Base-by-base conservation (phyloP, 2,113 vertebrate species). In the Perognathus longimembris region DNA sequence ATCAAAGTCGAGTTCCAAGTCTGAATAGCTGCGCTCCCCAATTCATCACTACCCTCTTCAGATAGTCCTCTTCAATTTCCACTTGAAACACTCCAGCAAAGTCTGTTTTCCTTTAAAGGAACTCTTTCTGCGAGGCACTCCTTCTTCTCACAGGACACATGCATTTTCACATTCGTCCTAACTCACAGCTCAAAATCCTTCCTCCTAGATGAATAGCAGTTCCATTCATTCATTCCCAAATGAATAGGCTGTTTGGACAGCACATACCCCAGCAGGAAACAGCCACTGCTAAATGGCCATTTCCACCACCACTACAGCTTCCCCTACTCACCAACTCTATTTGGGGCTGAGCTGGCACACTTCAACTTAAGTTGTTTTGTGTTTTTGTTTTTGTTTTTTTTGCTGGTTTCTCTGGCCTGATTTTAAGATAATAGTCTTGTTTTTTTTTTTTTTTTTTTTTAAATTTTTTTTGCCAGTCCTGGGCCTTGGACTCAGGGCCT, bases 341-440 rank as follows among this genome's bases (percentile, higher is more conserved):
- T 79, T 79, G 77, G 42, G 42, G 70, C n/a, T 67, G 28, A 64
- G 7, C 17, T 59, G 63, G 36, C 38, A 92, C 30, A 79, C n/a
- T 79, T 85, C 75, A 90, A 78, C 45, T 57, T 86, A 30, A 54
- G 50, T 14, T 14, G 14, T 54, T 54, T 54, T 14, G 11, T 82
- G 24, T 61, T 45, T 93, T 75, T 92, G 8, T 12, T 15, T 54
- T 54, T 54, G 50, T 15, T 82, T 24, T 61, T n/a, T 93, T 78
- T 92, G 24, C 50, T 88, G n/a, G 63, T 63, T 85, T 57, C 70
- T 90, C 78, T 90, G 50, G 54, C 74, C 54, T 94, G 57, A 12
- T 45, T 45, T 45, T 12, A n/a, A n/a, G 45, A 45, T 45, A 45
- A 45, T 11, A 45, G 45, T 45, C 45, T 45, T 45, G 12, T 45